Evolutionary conservation across 2,888 invertebrate genomes (phyloP), one percentile per base, ranked within the genome.

Genomic region (Oscheius sp.): DNA sequence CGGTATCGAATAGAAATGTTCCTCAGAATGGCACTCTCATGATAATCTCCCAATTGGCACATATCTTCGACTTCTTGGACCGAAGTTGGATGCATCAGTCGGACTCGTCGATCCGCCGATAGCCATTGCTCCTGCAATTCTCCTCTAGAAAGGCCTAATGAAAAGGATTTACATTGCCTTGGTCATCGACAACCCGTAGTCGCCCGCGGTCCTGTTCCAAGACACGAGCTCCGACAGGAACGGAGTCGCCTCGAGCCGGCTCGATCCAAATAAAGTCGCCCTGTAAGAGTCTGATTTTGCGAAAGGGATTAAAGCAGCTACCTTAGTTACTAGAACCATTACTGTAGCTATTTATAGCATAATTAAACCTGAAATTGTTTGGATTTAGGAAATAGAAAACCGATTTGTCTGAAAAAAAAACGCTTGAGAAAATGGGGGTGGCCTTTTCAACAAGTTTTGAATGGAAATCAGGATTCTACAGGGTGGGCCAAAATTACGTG

Each of bases 181-280:
- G 96, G 90, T 98, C 97, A 90, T 98, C 96, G 83, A 93, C 91
- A 68, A 98, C 95, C 88, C 94, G 92, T 85, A 98, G 95, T 79
- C 94, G 91, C 75, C 95, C 92, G 65, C 95, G 93, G 66, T 95
- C 93, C 20, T 78, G 74, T 46, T 80, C 77, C 86, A 95, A 91
- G 80, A 98, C 97, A 86, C 93, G 91, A 77, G 96, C 98, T 77
- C 98, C 98, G 88, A 98, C 95, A 82, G 97, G 96, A 46, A 79
- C 72, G n/a, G 78, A 74, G 29, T 79, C 71, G 12, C 74, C 66
- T 10, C 74, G 72, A 8, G 93, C 92, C 87, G 96, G 96, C 90
- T 98, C 97, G 90, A 98, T 94, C 98, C 98, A 98, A 90, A 98
- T 96, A 91, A 96, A 95, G 91, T 98, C 98, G 90, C 97, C 97